phyloP scores from a whole-genome alignment of 2,113 vertebrate species.

The human region GRCh38 chr12:113360501-113361000 shows the following conservation, averaged over 20 bases:
- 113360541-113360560: background rate
- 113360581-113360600: background rate
- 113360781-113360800: background rate
- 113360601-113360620: background rate
- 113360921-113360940: background rate
- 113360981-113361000: background rate
- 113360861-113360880: background rate
- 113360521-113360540: background rate
- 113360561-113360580: background rate
- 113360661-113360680: background rate
- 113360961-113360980: background rate
- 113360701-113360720: background rate
- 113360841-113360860: background rate
- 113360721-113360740: background rate
- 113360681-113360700: background rate
- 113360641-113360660: background rate
- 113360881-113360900: background rate
- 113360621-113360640: background rate
- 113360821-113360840: background rate
- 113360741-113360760: background rate
- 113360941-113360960: background rate
- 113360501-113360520: background rate
- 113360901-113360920: background rate
- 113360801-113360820: background rate
- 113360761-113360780: background rate